phyloP scores from a whole-genome alignment of 2,113 vertebrate genomes.

The Eulacestoma nigropectus region DNA sequence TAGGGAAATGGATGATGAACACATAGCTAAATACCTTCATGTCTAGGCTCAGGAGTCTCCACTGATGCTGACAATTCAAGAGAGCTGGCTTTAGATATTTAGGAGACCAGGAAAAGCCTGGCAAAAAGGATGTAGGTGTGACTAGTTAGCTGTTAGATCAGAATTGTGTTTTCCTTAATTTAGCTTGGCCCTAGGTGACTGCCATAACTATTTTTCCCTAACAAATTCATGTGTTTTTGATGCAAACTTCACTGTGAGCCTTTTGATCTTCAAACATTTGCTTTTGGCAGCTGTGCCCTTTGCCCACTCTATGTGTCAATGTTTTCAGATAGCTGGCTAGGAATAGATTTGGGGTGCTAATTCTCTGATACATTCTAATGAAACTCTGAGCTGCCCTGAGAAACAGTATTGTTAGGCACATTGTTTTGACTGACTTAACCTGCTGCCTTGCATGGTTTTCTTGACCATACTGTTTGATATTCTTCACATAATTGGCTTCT shows the following conservation, averaged over 20 bases:
- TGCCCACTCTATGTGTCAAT: neutral
- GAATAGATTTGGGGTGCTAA: neutral
- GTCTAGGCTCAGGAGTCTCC: neutral
- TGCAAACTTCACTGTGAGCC: neutral
- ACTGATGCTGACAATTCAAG: neutral
- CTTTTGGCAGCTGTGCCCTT: neutral
- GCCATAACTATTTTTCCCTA: neutral
- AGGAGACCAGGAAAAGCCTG: neutral
- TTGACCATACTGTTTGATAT: neutral
- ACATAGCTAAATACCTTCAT: neutral
- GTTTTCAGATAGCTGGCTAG: neutral
- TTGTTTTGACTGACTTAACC: neutral
- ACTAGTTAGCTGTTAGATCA: neutral
- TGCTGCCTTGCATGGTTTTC: neutral
- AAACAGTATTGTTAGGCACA: neutral
- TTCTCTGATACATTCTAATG: neutral
- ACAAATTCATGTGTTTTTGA: neutral
- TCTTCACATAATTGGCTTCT: neutral
- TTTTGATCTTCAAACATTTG: neutral
- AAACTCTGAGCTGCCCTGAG: neutral
- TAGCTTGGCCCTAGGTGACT: neutral
- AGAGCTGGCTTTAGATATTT: neutral
- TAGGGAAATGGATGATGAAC: neutral
- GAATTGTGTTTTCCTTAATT: neutral
- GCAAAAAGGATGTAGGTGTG: neutral